A percentile compares a stretch with the other conserved stretches of the same genome.
phyloP scores from a whole-genome alignment of 2,797 vertebrate species.

The Malacoraja senta region DNA sequence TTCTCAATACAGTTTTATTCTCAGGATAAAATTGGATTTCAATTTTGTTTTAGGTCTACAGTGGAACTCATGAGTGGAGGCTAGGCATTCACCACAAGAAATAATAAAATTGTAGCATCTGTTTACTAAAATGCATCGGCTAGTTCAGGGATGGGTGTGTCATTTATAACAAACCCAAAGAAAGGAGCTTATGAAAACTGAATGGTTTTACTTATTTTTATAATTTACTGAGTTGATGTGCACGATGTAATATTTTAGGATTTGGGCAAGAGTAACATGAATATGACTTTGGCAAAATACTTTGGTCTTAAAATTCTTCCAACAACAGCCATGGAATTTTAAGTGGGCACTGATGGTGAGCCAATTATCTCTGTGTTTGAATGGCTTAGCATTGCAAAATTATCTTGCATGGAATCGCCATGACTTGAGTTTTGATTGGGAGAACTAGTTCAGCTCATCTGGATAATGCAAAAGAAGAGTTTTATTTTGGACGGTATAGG shows the following conservation, averaged over 20 bases:
- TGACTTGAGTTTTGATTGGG: too few species aligned
- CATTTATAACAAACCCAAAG: neutral
- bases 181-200: neutral
- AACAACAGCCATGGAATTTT: too few species aligned
- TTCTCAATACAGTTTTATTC: neutral
- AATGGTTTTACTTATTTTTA: neutral
- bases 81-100: neutral
- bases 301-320: neutral
- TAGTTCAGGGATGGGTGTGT: neutral
- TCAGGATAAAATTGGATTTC: neutral
- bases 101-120: neutral
- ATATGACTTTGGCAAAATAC: neutral
- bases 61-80: neutral
- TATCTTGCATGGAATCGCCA: too few species aligned
- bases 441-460: too few species aligned
- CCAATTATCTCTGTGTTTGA: too few species aligned
- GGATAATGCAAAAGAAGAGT: too few species aligned
- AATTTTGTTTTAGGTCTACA: neutral
- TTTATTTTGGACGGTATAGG: too few species aligned
- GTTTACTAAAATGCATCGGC: neutral
- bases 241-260: neutral
- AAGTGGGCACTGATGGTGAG: too few species aligned
- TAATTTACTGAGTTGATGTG: neutral
- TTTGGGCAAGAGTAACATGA: neutral
- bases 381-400: too few species aligned